Conservation (phyloP, 2,888 invertebrate genomes). For the Hirtodrosophila confusa region DNA sequence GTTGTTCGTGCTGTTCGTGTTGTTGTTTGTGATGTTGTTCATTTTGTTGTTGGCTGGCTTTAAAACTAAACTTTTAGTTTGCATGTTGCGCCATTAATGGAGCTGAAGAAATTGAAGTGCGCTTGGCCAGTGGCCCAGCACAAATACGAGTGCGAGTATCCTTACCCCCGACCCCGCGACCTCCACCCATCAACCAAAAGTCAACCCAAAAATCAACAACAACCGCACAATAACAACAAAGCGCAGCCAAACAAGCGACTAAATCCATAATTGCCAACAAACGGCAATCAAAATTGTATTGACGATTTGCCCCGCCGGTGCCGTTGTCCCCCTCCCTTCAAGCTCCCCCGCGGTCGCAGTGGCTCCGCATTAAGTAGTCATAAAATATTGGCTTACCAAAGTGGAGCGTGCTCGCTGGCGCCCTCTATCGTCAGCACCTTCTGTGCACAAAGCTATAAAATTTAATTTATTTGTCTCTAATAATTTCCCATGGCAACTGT, state of each 20-base stretch:
- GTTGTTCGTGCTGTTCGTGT: conserved; percentile 14
- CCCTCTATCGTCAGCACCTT: conserved; percentile 56
- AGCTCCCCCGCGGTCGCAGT: neutral
- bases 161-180: too few species aligned
- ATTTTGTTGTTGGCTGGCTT: conserved; percentile 24
- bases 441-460: conserved; percentile 67
- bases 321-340: conserved; percentile 1
- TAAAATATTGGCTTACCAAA: conserved; percentile 61
- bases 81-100: conserved; percentile 70
- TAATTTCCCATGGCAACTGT: conserved; percentile 79
- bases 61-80: conserved; percentile 73
- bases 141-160: neutral
- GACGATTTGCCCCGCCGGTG: conserved; percentile 33
- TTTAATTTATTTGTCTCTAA: conserved; percentile 78
- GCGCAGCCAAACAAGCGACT: conserved; percentile 56
- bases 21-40: conserved; percentile 18
- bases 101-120: conserved; percentile 67
- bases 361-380: conserved; percentile 54
- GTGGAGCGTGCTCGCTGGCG: conserved; percentile 30
- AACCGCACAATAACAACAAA: conserved; percentile 29
- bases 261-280: conserved; percentile 76
- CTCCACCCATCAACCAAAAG: conserved; percentile 13
- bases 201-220: conserved; percentile 34
- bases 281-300: conserved; percentile 68
- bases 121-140: conserved; percentile 30